These are phyloP conservation scores for Vipera ursinii DNA, from an alignment of 2,797 vertebrate species.

Conservation along the genomic window DNA sequence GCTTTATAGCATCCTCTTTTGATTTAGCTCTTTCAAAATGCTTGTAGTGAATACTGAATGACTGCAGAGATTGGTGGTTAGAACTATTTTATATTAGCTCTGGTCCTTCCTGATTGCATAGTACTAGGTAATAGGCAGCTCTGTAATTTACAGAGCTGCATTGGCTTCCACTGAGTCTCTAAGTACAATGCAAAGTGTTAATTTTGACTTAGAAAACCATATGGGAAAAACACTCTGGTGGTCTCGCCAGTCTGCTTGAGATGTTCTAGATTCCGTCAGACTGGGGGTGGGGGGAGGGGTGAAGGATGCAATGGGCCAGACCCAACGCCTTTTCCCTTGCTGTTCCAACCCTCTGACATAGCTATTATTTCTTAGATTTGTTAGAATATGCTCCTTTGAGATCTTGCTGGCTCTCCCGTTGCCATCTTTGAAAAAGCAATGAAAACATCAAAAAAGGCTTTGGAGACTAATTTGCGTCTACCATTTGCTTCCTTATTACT, in stretches of 20 bases:
- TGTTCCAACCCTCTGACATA: background rate
- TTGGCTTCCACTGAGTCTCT: background rate
- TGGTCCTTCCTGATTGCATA: background rate
- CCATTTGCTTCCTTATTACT: too few species aligned
- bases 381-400: background rate
- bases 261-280: background rate
- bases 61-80: background rate
- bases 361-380: background rate
- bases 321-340: background rate
- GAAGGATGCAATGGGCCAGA: background rate
- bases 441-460: background rate
- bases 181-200: background rate
- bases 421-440: background rate
- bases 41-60: conserved; percentile 3
- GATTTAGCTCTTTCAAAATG: background rate
- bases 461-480: background rate
- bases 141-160: background rate
- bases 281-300: background rate
- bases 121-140: background rate
- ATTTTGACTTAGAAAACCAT: background rate
- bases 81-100: background rate
- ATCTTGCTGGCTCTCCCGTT: background rate
- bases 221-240: background rate
- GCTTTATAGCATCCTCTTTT: background rate
- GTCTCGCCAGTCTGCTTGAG: background rate